Conservation (phyloP, 2,113 vertebrate genomes). For the Bos javanicus region DNA sequence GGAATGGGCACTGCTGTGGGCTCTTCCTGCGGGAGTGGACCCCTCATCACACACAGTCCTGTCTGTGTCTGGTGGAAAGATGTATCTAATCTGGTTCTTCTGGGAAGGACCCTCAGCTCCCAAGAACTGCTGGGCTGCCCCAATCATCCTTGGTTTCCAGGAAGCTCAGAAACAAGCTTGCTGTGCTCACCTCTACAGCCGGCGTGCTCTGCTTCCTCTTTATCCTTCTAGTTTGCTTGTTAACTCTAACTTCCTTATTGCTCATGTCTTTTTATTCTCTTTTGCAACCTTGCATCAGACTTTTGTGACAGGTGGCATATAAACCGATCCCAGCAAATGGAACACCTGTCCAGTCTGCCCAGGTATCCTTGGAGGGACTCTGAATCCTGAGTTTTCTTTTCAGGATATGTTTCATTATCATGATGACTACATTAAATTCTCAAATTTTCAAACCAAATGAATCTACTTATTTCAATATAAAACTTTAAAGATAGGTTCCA, state of each 20-base stretch:
- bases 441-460: background rate
- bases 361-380: background rate
- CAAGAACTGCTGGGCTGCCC: background rate
- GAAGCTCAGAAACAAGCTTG: background rate
- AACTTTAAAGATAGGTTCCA: background rate
- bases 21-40: accelerated
- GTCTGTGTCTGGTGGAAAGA: too few species aligned
- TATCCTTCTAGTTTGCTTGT: background rate
- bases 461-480: background rate
- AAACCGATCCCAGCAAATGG: background rate
- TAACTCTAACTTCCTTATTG: background rate
- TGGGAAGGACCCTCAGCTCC: background rate
- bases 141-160: background rate
- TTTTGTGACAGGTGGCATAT: background rate
- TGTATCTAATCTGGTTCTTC: background rate
- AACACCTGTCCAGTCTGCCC: background rate
- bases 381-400: too few species aligned
- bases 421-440: background rate
- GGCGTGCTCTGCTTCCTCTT: accelerated
- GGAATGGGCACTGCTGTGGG: background rate
- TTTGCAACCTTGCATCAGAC: background rate
- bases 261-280: background rate
- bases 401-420: background rate
- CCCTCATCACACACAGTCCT: background rate
- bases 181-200: background rate